Evolutionary conservation across 2,888 invertebrate genomes (phyloP).

Genomic region (Scaptomyza cyrtandrae): DNA sequence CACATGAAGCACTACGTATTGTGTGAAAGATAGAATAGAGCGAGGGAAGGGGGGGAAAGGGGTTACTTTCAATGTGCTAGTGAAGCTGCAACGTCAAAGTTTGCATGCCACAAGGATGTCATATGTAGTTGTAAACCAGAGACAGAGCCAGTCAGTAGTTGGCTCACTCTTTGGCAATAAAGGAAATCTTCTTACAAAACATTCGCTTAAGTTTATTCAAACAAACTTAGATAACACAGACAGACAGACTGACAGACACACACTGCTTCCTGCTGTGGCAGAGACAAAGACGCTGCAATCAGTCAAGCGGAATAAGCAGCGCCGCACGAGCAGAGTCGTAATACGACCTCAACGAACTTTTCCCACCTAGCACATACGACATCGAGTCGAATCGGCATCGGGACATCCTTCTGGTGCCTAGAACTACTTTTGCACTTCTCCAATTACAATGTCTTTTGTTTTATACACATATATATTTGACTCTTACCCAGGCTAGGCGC

Average conservation of each 20-base stretch:
- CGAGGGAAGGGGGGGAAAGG: no score
- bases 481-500: conserved; percentile 48
- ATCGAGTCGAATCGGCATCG: not conserved
- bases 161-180: conserved; percentile 72
- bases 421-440: conserved; percentile 27
- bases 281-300: conserved; percentile 77
- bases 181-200: conserved; percentile 80
- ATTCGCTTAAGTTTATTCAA: conserved; percentile 82
- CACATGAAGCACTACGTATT: conserved; percentile 22
- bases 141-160: conserved; percentile 27
- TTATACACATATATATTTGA: conserved; percentile 49
- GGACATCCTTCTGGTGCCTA: not conserved
- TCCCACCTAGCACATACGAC: conserved; percentile 27
- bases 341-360: conserved; percentile 48
- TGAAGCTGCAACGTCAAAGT: conserved; percentile 43
- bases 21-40: not conserved
- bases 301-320: conserved; percentile 80
- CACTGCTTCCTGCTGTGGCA: conserved; percentile 44
- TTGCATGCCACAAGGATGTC: conserved; percentile 32
- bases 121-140: conserved; percentile 63
- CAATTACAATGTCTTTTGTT: conserved; percentile 79
- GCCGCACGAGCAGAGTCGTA: conserved; percentile 64
- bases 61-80: no score
- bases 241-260: conserved; percentile 24
- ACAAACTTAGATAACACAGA: conserved; percentile 79